Evolutionary conservation across 92 coral and sea anemone genomes (phyloP), one percentile per base, ranked within the genome.

Genomic region (Porites lobata): DNA sequence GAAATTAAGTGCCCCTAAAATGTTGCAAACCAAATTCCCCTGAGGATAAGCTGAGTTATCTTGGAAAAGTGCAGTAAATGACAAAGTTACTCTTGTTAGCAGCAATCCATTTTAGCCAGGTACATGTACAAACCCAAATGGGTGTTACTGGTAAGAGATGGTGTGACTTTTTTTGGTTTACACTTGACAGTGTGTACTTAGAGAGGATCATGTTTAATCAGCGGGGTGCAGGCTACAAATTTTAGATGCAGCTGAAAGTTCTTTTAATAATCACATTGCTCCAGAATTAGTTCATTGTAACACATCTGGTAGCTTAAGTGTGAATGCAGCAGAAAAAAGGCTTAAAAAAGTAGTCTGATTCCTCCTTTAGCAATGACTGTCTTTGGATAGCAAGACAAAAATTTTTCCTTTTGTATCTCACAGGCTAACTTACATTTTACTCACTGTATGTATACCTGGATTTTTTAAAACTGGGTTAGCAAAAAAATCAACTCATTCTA

Each of bases 141-240:
- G 93, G 90, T 64, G 89, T 83, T 50, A 65, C 80, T 14, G 78
- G 84, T n/a, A 77, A 84, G 68, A 47, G 70, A 65, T 89, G 88
- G 84, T 70, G 89, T 90, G 90, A 85, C 82, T 90, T 90, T 85
- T 85, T 69, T n/a, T n/a, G n/a, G n/a, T n/a, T n/a, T n/a, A n/a
- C 86, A 72, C 69, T 69, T 68, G 87, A 90, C 80, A 87, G 93
- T 6, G 32, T 86, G 66, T 29, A 79, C 87, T 22, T 80, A 50
- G 89, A 87, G 83, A 86, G 91, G 70, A 91, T 87, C 82, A 80
- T 9, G 29, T 87, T 87, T 87, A 81, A 91, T 19, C 76, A 65
- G 43, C 63, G 79, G 52, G 65, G 22, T 21, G 83, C 75, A 86
- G 93, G 93, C 79, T 38, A 62, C 69, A 51, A 79, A 83, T 85